phyloP scores from a whole-genome alignment of 2,113 vertebrate species.

The Leptobrachium ailaonicum region DNA sequence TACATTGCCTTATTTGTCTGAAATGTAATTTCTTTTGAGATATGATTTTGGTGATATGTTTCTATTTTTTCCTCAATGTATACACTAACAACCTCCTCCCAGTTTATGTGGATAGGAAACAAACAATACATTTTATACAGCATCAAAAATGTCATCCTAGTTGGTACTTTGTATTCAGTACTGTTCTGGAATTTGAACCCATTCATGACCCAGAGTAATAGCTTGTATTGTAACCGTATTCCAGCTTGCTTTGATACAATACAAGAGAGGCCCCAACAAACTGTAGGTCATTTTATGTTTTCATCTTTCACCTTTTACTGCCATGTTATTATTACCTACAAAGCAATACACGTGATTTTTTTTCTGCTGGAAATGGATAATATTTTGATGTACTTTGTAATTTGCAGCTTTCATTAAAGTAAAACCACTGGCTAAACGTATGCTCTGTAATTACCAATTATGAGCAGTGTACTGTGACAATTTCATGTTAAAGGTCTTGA shows the following conservation, averaged over 20 bases:
- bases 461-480: neutral
- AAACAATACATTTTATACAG: no score
- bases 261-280: conserved; percentile 8
- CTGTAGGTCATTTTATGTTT: neutral
- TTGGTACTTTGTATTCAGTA: conserved; percentile 12
- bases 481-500: neutral
- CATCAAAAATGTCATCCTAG: no score
- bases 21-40: no score
- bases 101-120: no score
- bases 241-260: conserved; percentile 14
- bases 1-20: no score
- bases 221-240: conserved; percentile 13
- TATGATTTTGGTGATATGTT: no score
- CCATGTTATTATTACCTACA: neutral
- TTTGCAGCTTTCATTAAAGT: neutral
- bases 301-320: neutral
- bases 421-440: neutral
- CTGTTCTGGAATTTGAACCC: conserved; percentile 11
- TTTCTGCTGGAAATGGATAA: neutral
- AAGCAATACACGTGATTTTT: neutral
- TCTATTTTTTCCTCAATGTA: no score
- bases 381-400: neutral
- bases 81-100: no score
- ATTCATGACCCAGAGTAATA: conserved; percentile 19
- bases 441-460: neutral